These are phyloP conservation scores for Drosophila dunni DNA, from an alignment of 1,140 invertebrate species.

Conservation along the genomic window DNA sequence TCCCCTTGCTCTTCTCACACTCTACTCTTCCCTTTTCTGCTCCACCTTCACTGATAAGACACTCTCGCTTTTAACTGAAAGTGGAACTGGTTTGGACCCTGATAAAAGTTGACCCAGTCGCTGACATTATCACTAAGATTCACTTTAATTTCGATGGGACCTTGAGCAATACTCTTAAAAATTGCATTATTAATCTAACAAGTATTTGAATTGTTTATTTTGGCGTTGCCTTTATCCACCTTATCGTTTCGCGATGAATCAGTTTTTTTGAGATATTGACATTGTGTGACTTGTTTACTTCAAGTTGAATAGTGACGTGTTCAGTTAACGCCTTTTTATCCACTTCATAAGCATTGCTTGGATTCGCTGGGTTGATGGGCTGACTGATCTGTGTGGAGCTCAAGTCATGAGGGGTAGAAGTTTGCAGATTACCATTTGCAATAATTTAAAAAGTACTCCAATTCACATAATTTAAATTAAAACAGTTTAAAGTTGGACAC, in stretches of 20 bases:
- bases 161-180: not conserved
- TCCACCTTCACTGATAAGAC: slow-evolving; percentile 22
- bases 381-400: not conserved
- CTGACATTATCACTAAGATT: slow-evolving; percentile 17
- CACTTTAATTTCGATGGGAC: slow-evolving; percentile 11
- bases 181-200: not conserved
- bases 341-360: not conserved
- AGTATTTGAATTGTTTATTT: not conserved
- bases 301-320: not conserved
- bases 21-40: not conserved
- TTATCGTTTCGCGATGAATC: slow-evolving; percentile 10
- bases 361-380: not conserved
- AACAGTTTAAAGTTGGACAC: too few relatives aligned
- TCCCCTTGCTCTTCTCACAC: not conserved
- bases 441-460: too few relatives aligned
- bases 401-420: too few relatives aligned
- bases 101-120: slow-evolving; percentile 43
- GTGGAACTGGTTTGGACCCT: not conserved
- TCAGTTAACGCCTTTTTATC: not conserved
- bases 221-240: not conserved
- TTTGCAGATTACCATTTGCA: too few relatives aligned
- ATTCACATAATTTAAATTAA: too few relatives aligned
- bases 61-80: not conserved
- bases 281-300: not conserved
- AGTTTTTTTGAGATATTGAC: not conserved